Base-by-base conservation (phyloP, 2,797 vertebrate genomes). In the Neopelma chrysocephalum region DNA sequence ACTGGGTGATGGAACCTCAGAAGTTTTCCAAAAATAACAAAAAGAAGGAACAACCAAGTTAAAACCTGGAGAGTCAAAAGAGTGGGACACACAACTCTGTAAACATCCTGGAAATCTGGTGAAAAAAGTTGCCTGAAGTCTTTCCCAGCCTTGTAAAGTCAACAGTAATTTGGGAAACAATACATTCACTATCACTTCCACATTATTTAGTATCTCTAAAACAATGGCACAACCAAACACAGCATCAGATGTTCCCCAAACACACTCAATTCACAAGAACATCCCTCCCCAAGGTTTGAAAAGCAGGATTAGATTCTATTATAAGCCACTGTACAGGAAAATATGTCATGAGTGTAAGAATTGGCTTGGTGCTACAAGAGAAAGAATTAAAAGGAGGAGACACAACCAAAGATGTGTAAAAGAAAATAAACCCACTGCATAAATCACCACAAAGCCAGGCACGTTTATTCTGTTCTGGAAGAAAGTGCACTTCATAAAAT, bases 161-260 rank as follows among this genome's bases (percentile, higher is more conserved):
- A 78, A 29, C 13, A 2, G 4, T 2, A 12, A 26, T 54, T 32
- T 38, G 54, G n/a, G 48, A 65, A 77, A 36, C 12, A 38, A 25
- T 2, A 23, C 9, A 4, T 8, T 38, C 42, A 16, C 12, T 17
- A 27, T 19, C 9, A 5, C 27, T 51, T 54, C n/a, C 11, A 1
- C 9, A 29, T 47, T 42, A 38, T 45, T 65, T 21, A 22, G 36
- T 21, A 40, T 21, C 34, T n/a, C 32, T 9, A 57, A 36, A 18
- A 10, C 1, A 34, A 32, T 0, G 6, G n/a, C 45, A 27, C 0
- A 2, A 19, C 6, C 21, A 51, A 43, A 43, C 1, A 0, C 45
- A 13, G 48, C 64, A 56, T 23, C 4, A 42, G 72, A 3, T 4
- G 9, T 7, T 17, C n/a, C 2, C n/a, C 38, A 34, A 58, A 17